Evolutionary conservation across 1,140 invertebrate genomes (phyloP).

Genomic region (Papilio polyxenes): DNA sequence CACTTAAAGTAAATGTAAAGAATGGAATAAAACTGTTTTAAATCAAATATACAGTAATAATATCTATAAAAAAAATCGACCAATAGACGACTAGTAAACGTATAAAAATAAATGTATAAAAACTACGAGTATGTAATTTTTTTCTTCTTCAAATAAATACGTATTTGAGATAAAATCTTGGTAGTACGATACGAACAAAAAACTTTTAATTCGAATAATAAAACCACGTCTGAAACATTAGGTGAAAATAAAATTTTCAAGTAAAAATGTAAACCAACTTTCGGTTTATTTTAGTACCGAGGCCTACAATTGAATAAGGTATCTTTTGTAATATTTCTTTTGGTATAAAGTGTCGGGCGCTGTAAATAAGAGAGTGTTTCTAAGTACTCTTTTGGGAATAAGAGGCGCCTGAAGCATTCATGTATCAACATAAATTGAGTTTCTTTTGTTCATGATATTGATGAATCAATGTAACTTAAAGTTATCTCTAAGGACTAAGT

Average conservation of each 20-base stretch:
- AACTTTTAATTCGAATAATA: background rate
- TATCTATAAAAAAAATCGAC: too few relatives aligned
- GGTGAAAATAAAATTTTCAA: background rate
- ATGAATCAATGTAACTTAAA: background rate
- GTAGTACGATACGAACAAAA: background rate
- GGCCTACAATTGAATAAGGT: slow-evolving; percentile 29
- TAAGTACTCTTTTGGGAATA: slow-evolving; percentile 35
- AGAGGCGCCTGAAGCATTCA: background rate
- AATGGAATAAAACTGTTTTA: too few relatives aligned
- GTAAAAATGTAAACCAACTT: background rate
- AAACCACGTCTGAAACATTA: background rate
- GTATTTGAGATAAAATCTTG: background rate
- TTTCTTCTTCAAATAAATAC: too few relatives aligned
- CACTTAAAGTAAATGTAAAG: too few relatives aligned
- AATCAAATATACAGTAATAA: too few relatives aligned
- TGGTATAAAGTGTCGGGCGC: slow-evolving; percentile 30
- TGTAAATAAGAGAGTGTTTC: slow-evolving; percentile 30
- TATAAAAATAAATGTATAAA: too few relatives aligned
- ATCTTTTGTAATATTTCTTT: slow-evolving; percentile 29
- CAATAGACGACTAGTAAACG: too few relatives aligned
- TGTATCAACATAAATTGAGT: slow-evolving; percentile 14
- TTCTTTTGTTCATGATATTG: slow-evolving; percentile 2
- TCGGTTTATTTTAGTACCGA: slow-evolving; percentile 10
- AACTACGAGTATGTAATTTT: too few relatives aligned
- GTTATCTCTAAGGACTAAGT: background rate